A percentile compares a stretch with the other conserved stretches of the same genome.
Evolutionary conservation across 2,113 vertebrate species (phyloP).

Genomic region (Oncorhynchus nerka): DNA sequence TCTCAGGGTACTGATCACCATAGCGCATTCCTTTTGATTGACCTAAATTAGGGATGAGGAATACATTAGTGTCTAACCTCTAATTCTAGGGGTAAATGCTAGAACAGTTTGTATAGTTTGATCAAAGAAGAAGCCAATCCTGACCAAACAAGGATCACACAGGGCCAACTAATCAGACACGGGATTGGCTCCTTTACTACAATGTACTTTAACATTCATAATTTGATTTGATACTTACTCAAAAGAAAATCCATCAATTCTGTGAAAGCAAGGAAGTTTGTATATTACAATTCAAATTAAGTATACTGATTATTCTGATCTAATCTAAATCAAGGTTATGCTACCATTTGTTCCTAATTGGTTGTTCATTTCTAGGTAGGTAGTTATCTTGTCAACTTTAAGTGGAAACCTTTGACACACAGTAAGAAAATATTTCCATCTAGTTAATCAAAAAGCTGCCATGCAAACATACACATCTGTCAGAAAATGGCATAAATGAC

Average conservation of each 20-base stretch:
- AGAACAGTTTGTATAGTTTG: not conserved
- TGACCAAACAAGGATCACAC: not conserved
- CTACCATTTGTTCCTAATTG: no score
- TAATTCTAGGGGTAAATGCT: not conserved
- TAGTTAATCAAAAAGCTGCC: no score
- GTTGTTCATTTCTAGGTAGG: no score
- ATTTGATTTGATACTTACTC: constrained; percentile 81
- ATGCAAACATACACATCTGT: no score
- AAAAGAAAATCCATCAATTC: constrained; percentile 92
- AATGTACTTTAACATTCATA: not conserved
- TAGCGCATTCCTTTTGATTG: not conserved
- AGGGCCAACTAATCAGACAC: not conserved
- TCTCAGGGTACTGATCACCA: constrained; percentile 19
- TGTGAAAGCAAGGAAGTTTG: constrained; percentile 74
- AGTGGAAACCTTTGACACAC: no score
- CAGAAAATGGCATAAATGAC: no score
- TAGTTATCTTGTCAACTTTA: no score
- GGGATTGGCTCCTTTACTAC: not conserved
- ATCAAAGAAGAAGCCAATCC: not conserved
- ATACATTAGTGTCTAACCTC: not conserved
- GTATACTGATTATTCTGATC: not conserved
- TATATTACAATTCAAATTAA: not conserved
- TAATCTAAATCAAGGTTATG: not conserved
- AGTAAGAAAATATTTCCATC: no score
- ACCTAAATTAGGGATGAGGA: constrained; percentile 33